Percentiles rank a stretch among this genome's conserved stretches.
These are phyloP conservation scores for Rosalia funebris DNA, from an alignment of 2,888 invertebrate genomes.

Conservation along the genomic window DNA sequence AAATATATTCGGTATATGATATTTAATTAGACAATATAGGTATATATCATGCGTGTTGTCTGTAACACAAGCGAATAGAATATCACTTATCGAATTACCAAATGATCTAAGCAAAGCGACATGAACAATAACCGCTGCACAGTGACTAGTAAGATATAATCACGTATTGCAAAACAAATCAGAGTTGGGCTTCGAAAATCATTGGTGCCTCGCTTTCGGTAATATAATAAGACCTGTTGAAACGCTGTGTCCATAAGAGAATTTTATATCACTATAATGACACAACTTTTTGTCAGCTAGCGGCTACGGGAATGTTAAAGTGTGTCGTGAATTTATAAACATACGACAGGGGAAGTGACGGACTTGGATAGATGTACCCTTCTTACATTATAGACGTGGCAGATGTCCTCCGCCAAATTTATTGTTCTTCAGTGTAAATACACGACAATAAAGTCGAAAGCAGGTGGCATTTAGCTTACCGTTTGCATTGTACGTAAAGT, in stretches of 20 bases:
- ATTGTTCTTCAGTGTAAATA: slow-evolving; percentile 49
- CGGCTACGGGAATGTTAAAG: slow-evolving; percentile 55
- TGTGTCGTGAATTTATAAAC: slow-evolving; percentile 59
- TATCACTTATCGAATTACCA: slow-evolving; percentile 14
- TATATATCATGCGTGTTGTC: neutral
- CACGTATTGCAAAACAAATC: slow-evolving; percentile 54
- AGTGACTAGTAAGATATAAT: slow-evolving; percentile 38
- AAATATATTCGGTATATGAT: no score
- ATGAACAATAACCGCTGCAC: slow-evolving; percentile 1
- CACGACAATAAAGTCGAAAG: slow-evolving; percentile 40
- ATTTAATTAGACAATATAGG: no score
- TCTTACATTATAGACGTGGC: slow-evolving; percentile 45
- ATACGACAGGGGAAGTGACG: slow-evolving; percentile 47
- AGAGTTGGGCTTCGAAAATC: slow-evolving; percentile 52
- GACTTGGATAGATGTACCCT: slow-evolving; percentile 49
- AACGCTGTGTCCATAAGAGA: slow-evolving; percentile 58
- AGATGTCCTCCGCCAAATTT: slow-evolving; percentile 48
- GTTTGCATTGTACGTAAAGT: slow-evolving; percentile 21
- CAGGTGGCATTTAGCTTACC: slow-evolving; percentile 36
- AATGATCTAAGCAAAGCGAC: slow-evolving; percentile 11
- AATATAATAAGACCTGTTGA: slow-evolving; percentile 53
- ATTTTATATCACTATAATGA: slow-evolving; percentile 59
- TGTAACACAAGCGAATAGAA: slow-evolving; percentile 15
- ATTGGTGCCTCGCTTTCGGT: slow-evolving; percentile 43
- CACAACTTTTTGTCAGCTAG: slow-evolving; percentile 57